A percentile compares a stretch with the other conserved stretches of the same genome.
Evolutionary conservation across 1,140 invertebrate species (phyloP).

Genomic region (Aculops lycopersici): DNA sequence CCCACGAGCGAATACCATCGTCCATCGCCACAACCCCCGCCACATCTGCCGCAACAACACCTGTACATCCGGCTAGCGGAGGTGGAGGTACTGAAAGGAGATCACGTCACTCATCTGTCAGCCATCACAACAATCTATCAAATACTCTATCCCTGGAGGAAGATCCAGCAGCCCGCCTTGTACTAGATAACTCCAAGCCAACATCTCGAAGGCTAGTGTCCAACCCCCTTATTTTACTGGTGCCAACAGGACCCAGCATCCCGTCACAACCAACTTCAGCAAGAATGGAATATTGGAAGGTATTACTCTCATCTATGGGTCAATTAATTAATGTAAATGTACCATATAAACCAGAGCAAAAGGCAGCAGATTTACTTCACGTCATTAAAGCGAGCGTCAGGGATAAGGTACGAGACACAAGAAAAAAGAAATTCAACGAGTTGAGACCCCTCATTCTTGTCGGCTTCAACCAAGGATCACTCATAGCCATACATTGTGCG

Average conservation of each 20-base stretch:
- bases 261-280: constrained; percentile 18
- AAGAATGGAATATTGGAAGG: constrained; percentile 31
- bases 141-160: too few relatives aligned
- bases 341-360: constrained; percentile 5
- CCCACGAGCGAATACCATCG: background rate
- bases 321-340: constrained; percentile 30
- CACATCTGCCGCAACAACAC: constrained; percentile 17
- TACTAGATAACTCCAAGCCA: constrained; percentile 8
- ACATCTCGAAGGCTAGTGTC: constrained; percentile 20
- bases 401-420: constrained; percentile 10
- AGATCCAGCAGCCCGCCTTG: too few relatives aligned
- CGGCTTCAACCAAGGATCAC: constrained; percentile 36
- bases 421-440: constrained; percentile 4
- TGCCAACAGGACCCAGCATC: constrained; percentile 24
- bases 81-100: too few relatives aligned
- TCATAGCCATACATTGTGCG: constrained; percentile 22
- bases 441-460: constrained; percentile 35
- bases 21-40: constrained; percentile 13
- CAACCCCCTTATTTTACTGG: constrained; percentile 32
- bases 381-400: constrained; percentile 9
- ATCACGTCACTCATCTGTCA: too few relatives aligned
- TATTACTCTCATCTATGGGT: constrained; percentile 28
- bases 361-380: constrained; percentile 7
- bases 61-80: too few relatives aligned
- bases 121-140: too few relatives aligned